Evolutionary conservation across 1,140 invertebrate genomes (phyloP).

Genomic region (Chelonus insularis): DNA sequence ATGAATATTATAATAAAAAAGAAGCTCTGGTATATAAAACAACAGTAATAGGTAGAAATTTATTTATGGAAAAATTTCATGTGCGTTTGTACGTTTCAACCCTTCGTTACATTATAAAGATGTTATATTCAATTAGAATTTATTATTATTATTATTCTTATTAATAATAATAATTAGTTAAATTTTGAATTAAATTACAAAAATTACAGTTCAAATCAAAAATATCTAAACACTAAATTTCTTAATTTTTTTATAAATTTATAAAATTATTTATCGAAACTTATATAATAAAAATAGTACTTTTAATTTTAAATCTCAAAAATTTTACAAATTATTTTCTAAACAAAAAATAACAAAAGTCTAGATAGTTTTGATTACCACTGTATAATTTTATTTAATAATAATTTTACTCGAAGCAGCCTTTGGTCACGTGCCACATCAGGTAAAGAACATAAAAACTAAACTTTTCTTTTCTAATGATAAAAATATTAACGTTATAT

Average conservation of each 20-base stretch:
- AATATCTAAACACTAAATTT: no score
- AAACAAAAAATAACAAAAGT: no score
- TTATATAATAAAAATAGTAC: no score
- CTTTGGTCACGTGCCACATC: constrained; percentile 41
- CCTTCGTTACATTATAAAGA: background rate
- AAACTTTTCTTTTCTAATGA: constrained; percentile 33
- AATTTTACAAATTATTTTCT: no score
- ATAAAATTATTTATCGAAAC: no score
- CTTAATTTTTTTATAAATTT: no score
- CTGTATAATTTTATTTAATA: no score
- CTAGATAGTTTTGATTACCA: no score
- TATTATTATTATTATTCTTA: background rate
- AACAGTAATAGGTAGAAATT: background rate
- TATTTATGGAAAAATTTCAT: background rate
- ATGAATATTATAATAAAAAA: constrained; percentile 2
- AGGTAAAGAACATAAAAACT: constrained; percentile 39
- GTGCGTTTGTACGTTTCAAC: background rate
- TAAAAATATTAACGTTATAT: constrained; percentile 29
- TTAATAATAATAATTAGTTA: background rate
- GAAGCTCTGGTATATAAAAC: background rate
- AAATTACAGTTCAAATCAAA: no score
- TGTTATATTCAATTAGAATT: background rate
- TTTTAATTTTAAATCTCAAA: no score
- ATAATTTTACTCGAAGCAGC: constrained; percentile 33
- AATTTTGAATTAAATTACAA: no score